Percentiles rank a stretch among this genome's conserved stretches.
Evolutionary conservation across 1,140 invertebrate species (phyloP).

Genomic region (Anastrepha obliqua): DNA sequence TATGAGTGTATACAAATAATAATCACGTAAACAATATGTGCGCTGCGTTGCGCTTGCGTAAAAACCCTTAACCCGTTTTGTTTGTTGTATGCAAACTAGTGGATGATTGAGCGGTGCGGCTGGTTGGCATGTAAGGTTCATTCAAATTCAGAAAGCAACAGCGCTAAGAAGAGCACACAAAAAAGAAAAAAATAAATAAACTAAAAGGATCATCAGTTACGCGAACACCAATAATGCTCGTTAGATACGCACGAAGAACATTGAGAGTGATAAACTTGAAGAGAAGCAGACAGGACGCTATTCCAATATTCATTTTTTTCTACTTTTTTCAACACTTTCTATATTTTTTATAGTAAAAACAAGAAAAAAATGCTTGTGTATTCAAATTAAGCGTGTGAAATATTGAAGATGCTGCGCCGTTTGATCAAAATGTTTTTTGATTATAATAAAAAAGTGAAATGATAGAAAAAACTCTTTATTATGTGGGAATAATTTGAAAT

Average conservation of each 20-base stretch:
- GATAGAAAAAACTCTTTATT: conserved; percentile 52
- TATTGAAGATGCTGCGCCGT: conserved; percentile 44
- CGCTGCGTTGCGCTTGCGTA: conserved; percentile 6
- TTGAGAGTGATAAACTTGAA: not conserved
- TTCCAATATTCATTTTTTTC: conserved; percentile 11
- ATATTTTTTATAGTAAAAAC: conserved; percentile 50
- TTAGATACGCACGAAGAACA: conserved; percentile 47
- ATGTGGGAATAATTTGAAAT: conserved; percentile 37
- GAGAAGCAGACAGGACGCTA: not conserved
- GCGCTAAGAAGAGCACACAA: not conserved
- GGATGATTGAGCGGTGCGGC: conserved; percentile 25
- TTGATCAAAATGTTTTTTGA: conserved; percentile 40
- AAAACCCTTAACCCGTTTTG: conserved; percentile 20
- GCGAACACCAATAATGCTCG: not conserved
- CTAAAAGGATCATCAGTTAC: conserved; percentile 29
- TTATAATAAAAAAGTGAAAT: conserved; percentile 51
- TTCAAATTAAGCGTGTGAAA: conserved; percentile 56
- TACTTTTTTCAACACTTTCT: conserved; percentile 53
- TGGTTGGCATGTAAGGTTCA: not conserved
- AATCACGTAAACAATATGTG: not conserved
- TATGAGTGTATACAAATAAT: not conserved
- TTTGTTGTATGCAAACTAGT: conserved; percentile 11
- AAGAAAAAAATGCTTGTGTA: conserved; percentile 34
- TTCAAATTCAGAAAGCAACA: conserved; percentile 24
- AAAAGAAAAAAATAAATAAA: conserved; percentile 7